phyloP scores from a whole-genome alignment of 2,888 invertebrate species.

The Euzetes globulus region DNA sequence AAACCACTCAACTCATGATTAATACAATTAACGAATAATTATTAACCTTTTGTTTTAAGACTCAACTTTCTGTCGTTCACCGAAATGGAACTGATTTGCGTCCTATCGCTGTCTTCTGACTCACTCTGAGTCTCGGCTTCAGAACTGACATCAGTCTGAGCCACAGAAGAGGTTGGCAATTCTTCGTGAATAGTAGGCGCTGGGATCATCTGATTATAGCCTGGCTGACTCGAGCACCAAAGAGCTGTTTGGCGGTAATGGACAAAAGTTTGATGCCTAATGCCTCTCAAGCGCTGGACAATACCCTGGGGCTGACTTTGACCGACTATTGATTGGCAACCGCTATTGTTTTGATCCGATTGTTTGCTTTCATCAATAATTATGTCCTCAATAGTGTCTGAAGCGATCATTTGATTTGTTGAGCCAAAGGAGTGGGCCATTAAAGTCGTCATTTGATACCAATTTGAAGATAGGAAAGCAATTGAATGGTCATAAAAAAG shows the following conservation, averaged over 20 bases:
- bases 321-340: not conserved
- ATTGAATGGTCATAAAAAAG: not conserved
- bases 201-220: not conserved
- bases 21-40: not conserved
- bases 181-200: not conserved
- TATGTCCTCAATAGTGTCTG: not conserved
- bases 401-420: not conserved
- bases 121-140: not conserved
- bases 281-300: not conserved
- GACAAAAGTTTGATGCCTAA: not conserved
- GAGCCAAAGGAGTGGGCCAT: conserved; percentile 9
- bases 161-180: not conserved
- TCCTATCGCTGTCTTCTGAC: not conserved
- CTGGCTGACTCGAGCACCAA: not conserved
- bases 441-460: conserved; percentile 15
- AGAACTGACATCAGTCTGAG: not conserved
- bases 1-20: not conserved
- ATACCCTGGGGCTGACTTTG: conserved; percentile 1
- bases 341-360: conserved; percentile 1
- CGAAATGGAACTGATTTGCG: not conserved
- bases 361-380: not conserved
- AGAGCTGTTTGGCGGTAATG: not conserved
- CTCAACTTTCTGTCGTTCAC: not conserved
- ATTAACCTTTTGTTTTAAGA: conserved; percentile 1
- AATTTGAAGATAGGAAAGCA: not conserved